A percentile compares a stretch with the other conserved stretches of the same genome.
phyloP scores from a whole-genome alignment of 2,888 invertebrate species.

The Plutella xylostella region DNA sequence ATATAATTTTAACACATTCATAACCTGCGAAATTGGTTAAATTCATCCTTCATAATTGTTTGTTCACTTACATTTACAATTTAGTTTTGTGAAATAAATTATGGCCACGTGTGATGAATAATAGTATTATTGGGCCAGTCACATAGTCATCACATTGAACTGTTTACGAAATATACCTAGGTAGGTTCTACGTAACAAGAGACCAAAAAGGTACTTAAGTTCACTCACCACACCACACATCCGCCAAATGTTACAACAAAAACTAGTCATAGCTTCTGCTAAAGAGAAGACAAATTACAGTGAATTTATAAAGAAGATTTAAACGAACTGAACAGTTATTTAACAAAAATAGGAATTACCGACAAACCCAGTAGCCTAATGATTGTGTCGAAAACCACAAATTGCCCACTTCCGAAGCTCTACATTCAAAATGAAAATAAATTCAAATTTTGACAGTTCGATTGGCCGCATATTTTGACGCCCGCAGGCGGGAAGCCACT shows the following conservation, averaged over 20 bases:
- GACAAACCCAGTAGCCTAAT: conserved; percentile 15
- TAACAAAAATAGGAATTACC: conserved; percentile 8
- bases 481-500: conserved; percentile 25
- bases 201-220: neutral
- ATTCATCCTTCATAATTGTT: too few relatives aligned
- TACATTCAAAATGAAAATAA: conserved; percentile 19
- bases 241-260: neutral
- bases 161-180: neutral
- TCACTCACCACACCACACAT: neutral
- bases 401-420: conserved; percentile 26
- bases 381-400: conserved; percentile 29
- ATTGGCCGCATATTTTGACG: conserved; percentile 13
- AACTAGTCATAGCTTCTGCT: too few relatives aligned
- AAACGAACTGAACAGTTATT: conserved; percentile 9
- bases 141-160: too few relatives aligned
- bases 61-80: neutral
- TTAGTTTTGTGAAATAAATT: neutral
- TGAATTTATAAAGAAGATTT: conserved; percentile 7
- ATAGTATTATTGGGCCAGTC: neutral
- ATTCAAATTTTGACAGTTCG: conserved; percentile 23
- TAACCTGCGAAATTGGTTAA: too few relatives aligned
- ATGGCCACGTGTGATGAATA: neutral
- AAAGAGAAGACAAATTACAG: too few relatives aligned
- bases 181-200: neutral
- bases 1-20: too few relatives aligned